Evolutionary conservation across 2,113 vertebrate genomes (phyloP), one percentile per base, ranked within the genome.

Genomic region (Strix uralensis): DNA sequence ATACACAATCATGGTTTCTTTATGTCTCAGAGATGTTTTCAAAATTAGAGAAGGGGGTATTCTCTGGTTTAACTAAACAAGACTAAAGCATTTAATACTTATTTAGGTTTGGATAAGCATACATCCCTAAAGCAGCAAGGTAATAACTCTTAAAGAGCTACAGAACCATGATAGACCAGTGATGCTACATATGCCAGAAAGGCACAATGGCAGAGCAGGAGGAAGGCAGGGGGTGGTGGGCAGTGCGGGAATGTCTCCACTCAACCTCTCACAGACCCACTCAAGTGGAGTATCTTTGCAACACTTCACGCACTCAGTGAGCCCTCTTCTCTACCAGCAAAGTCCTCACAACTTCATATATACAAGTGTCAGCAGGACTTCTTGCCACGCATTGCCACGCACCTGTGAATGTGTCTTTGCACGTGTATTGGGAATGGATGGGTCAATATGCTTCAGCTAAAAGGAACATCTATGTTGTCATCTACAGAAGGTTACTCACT

Each of bases 301-400:
- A 62, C 22, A 8, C 57, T 49, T 21, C 32, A 38, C 2, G 0
- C 29, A 38, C 17, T 26, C 1, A 0, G 20, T 10, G 7, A 75
- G 34, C 26, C 11, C 19, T 32, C 57, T 58, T 23, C 58, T 52
- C 59, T 21, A 38, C 44, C 44, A 85, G 44, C 23, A 44, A 44
- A 51, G 23, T 27, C 46, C 52, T 66, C 38, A 66, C 52, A 88
- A 26, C 25, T n/a, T 54, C 52, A 78, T 0, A 4, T 7, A 40
- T 4, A 10, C 78, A n/a, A 38, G 13, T 3, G 5, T 46, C 91
- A 78, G 38, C 29, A 46, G 34, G 62, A 63, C 36, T 26, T 42
- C 16, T 55, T 38, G 15, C 36, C 44, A 46, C 44, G 34, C 32
- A 29, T 3, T n/a, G 46, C 23, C 34, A 40, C 1, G 0, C 7